phyloP scores from a whole-genome alignment of 2,113 vertebrate species.

The Cricetomys ansorgei region DNA sequence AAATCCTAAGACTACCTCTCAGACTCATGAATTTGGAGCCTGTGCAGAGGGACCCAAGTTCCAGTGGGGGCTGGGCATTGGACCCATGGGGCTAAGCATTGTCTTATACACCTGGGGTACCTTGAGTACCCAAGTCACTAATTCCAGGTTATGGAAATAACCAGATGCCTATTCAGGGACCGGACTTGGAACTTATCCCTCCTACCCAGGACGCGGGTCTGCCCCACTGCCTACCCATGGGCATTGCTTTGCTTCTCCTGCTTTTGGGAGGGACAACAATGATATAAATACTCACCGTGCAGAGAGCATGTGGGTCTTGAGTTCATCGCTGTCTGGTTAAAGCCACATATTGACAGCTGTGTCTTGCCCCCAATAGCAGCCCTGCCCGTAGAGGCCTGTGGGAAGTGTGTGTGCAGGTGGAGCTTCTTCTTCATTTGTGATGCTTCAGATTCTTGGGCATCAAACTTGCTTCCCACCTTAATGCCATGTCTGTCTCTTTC shows the following conservation, averaged over 20 bases:
- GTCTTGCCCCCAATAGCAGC: background rate
- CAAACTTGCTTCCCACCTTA: fast-evolving
- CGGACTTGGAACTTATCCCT: fast-evolving
- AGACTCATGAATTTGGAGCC: fast-evolving
- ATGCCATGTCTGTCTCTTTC: fast-evolving
- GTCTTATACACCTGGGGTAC: background rate
- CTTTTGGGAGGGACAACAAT: fast-evolving
- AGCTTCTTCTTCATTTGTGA: background rate
- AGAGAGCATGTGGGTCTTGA: background rate
- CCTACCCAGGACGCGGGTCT: fast-evolving
- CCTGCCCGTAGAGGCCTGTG: background rate
- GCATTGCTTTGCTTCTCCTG: background rate
- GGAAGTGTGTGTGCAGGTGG: fast-evolving
- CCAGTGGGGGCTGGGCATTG: background rate
- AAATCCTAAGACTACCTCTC: too few relatives aligned
- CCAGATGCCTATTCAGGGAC: background rate
- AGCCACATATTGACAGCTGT: background rate
- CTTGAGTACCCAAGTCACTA: fast-evolving
- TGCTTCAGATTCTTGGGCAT: background rate
- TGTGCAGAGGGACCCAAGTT: fast-evolving
- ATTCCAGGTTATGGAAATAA: background rate
- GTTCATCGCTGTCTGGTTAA: background rate
- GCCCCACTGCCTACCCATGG: background rate
- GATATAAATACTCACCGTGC: background rate
- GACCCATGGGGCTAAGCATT: fast-evolving